Evolutionary conservation across 2,113 vertebrate species (phyloP).

Genomic region (Heteronetta atricapilla): DNA sequence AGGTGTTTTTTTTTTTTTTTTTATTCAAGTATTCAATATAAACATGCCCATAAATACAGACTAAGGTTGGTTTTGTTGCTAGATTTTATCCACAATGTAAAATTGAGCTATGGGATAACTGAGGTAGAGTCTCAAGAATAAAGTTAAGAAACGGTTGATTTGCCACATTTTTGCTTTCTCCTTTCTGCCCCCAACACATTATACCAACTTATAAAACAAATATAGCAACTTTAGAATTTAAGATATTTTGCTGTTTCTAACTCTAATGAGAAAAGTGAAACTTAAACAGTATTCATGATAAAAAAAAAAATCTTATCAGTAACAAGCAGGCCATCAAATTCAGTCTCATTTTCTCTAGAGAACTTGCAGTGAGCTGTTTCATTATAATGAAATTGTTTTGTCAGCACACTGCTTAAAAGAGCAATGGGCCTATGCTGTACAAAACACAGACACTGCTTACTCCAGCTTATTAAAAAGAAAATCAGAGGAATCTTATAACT

Average conservation of each 20-base stretch:
- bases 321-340: slow-evolving; percentile 30
- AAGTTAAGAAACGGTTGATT: not conserved
- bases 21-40: not conserved
- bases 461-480: not conserved
- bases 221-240: not conserved
- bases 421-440: not conserved
- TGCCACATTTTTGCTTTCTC: not conserved
- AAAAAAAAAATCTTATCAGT: slow-evolving; percentile 1
- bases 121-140: not conserved
- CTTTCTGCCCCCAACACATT: too few relatives aligned
- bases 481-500: not conserved
- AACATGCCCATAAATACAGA: not conserved
- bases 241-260: not conserved
- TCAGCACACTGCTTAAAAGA: slow-evolving; percentile 25
- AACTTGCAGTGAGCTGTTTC: slow-evolving; percentile 1
- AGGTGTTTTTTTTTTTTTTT: not conserved
- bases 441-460: not conserved
- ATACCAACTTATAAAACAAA: not conserved
- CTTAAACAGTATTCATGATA: not conserved
- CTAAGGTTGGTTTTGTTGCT: not conserved
- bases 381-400: slow-evolving; percentile 36
- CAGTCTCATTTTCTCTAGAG: slow-evolving; percentile 39
- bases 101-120: not conserved
- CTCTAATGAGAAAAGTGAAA: not conserved
- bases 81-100: not conserved